phyloP scores from a whole-genome alignment of 2,113 vertebrate genomes.

The Mus spicilegus region DNA sequence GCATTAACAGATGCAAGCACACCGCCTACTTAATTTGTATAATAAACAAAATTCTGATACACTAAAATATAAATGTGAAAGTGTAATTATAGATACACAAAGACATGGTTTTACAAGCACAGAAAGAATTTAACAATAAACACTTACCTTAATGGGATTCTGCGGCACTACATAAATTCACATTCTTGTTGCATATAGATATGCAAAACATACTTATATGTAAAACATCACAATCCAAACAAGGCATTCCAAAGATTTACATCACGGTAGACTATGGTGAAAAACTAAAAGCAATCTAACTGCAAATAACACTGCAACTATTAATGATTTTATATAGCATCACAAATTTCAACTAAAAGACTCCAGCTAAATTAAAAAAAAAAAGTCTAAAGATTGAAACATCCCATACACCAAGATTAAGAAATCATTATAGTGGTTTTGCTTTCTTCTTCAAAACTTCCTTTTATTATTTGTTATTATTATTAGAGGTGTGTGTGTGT shows the following conservation, averaged over 20 bases:
- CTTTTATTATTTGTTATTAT: not conserved
- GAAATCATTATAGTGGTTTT: not conserved
- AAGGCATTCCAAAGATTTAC: slow-evolving; percentile 29
- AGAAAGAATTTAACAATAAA: not conserved
- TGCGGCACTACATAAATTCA: not conserved
- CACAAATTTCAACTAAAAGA: slow-evolving; percentile 24
- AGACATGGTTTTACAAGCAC: slow-evolving; percentile 23
- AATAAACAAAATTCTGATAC: slow-evolving; percentile 41
- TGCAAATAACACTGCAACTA: slow-evolving; percentile 33
- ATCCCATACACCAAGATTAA: not conserved
- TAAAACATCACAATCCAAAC: not conserved
- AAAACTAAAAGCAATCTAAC: slow-evolving; percentile 62
- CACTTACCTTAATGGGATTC: not conserved
- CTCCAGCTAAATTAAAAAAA: slow-evolving; percentile 31
- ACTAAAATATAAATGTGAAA: slow-evolving; percentile 34
- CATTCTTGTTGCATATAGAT: not conserved
- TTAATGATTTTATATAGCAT: slow-evolving; percentile 1
- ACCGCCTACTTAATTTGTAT: not conserved
- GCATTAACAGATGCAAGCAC: not conserved
- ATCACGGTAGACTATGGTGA: slow-evolving; percentile 3
- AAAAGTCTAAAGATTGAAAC: slow-evolving; percentile 37
- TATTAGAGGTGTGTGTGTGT: too few species aligned
- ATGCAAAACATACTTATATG: not conserved
- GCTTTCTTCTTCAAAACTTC: not conserved
- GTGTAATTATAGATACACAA: not conserved